Evolutionary conservation across 2,888 invertebrate genomes (phyloP).

Genomic region (Digitonthophagus gazella): DNA sequence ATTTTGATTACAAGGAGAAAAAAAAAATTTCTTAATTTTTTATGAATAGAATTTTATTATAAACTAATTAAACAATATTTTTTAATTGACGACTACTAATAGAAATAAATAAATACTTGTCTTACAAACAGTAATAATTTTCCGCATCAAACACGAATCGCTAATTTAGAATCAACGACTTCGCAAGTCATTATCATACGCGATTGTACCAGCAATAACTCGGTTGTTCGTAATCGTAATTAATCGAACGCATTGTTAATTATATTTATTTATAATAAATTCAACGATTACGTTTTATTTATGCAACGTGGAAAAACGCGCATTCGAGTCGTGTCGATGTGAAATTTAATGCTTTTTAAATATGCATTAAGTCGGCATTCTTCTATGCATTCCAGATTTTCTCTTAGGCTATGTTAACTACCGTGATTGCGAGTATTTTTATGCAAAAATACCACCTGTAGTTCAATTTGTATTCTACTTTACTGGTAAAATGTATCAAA

Average conservation of each 20-base stretch:
- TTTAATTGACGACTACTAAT: too few relatives aligned
- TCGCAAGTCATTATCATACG: background rate
- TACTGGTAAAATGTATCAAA: background rate
- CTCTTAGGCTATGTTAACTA: background rate
- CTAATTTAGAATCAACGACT: background rate
- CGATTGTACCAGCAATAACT: too few relatives aligned
- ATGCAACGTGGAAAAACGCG: background rate
- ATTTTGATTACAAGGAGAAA: background rate
- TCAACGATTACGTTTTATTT: background rate
- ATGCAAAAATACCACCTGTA: background rate
- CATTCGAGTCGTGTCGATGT: background rate
- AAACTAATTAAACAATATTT: too few relatives aligned
- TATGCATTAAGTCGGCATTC: background rate
- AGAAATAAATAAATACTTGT: too few relatives aligned
- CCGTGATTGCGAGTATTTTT: background rate
- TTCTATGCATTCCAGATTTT: background rate
- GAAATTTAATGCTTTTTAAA: background rate
- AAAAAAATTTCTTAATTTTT: too few relatives aligned
- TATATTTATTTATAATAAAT: background rate
- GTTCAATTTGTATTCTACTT: too few relatives aligned
- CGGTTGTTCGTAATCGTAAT: background rate
- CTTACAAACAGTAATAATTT: background rate
- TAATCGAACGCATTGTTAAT: background rate
- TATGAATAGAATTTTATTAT: too few relatives aligned
- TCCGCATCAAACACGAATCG: too few relatives aligned